A percentile compares a stretch with the other conserved stretches of the same genome.
phyloP scores from a whole-genome alignment of 1,140 invertebrate genomes.

The Aphis craccivora region DNA sequence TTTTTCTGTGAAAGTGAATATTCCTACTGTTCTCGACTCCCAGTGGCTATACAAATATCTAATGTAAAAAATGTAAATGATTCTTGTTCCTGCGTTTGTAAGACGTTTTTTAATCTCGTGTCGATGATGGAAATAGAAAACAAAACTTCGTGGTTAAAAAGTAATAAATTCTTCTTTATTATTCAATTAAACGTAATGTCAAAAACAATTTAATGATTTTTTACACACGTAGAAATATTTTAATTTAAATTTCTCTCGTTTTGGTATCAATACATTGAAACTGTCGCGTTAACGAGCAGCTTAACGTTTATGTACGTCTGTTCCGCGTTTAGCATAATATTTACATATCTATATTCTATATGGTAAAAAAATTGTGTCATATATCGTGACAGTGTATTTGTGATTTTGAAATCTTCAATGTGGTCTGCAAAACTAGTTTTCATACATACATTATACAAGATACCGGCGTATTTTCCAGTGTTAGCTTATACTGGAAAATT shows the following conservation, averaged over 20 bases:
- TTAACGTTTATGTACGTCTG: not conserved
- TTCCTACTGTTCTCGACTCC: not conserved
- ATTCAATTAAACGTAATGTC: not conserved
- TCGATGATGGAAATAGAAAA: not conserved
- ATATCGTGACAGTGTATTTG: not conserved
- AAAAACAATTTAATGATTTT: not conserved
- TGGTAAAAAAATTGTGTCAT: not conserved
- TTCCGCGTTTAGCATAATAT: constrained; percentile 1
- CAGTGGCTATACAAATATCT: not conserved
- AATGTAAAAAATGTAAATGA: not conserved
- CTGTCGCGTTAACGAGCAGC: not conserved
- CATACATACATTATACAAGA: not conserved
- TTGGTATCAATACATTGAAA: not conserved
- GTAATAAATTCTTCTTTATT: not conserved
- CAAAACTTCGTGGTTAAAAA: not conserved
- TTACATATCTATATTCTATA: not conserved
- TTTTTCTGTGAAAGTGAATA: not conserved
- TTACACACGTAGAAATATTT: not conserved
- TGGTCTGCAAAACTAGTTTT: constrained; percentile 14
- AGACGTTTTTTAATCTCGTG: not conserved
- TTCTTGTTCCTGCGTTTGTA: not conserved
- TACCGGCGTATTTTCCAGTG: not conserved
- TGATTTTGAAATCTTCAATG: not conserved
- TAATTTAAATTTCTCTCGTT: not conserved
- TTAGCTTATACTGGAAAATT: not conserved